These are phyloP conservation scores for Rhegmatorhina hoffmannsi DNA, from an alignment of 2,113 vertebrate genomes.

Conservation along the genomic window DNA sequence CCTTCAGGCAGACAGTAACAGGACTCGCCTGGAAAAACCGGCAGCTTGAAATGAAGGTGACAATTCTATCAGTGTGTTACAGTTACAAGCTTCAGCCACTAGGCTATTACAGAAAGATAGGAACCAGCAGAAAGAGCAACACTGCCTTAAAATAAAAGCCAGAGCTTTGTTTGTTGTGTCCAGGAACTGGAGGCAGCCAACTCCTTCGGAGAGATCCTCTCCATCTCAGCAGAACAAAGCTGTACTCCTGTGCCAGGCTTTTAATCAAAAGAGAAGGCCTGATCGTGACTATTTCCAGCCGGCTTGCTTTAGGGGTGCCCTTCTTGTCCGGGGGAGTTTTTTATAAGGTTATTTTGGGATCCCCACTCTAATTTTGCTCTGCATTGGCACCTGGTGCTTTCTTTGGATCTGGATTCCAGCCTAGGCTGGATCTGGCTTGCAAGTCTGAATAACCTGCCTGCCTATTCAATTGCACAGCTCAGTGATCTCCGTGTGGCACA, in stretches of 20 bases:
- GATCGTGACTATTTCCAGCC: neutral
- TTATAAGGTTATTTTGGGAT: neutral
- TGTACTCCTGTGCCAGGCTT: neutral
- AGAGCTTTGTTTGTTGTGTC: neutral
- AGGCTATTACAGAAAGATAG: neutral
- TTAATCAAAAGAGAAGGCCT: neutral
- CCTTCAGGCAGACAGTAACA: neutral
- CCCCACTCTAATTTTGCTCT: neutral
- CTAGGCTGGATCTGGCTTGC: neutral
- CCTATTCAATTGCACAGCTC: neutral
- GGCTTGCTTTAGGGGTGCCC: neutral
- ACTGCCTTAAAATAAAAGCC: neutral
- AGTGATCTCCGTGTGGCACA: neutral
- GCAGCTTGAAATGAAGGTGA: neutral
- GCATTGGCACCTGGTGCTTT: neutral
- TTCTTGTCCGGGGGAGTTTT: neutral
- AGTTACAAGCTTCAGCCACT: neutral
- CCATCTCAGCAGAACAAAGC: neutral
- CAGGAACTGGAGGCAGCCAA: neutral
- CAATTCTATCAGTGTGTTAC: neutral
- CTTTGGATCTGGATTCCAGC: neutral
- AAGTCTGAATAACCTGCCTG: neutral
- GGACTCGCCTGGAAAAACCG: neutral
- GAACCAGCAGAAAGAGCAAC: neutral
- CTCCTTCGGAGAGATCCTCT: neutral